Conservation (phyloP, 2,797 vertebrate species). For the Cyclura pinguis region DNA sequence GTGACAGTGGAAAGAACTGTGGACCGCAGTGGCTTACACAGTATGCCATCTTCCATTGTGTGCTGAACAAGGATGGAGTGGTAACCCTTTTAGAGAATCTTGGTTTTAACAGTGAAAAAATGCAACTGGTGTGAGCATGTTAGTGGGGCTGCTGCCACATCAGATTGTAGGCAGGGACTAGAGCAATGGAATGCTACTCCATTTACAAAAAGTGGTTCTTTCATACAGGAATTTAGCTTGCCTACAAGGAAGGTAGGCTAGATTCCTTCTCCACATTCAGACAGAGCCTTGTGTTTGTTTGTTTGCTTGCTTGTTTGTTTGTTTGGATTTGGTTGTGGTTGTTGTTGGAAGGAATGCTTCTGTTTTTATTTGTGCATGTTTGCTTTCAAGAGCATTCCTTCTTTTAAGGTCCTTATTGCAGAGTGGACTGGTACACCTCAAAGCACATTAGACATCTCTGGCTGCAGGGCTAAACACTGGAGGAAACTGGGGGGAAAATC, state of each 20-base stretch:
- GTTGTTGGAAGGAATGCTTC: neutral
- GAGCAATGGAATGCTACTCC: neutral
- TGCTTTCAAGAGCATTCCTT: neutral
- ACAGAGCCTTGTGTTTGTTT: neutral
- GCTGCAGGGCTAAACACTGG: neutral
- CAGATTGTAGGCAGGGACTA: too few relatives aligned
- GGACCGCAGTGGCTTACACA: neutral
- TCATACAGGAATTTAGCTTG: neutral
- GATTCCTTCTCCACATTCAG: neutral
- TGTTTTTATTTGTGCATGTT: too few relatives aligned
- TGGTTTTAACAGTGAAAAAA: neutral
- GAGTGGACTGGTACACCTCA: neutral
- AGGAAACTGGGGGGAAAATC: neutral
- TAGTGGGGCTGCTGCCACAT: neutral
- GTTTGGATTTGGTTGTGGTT: neutral
- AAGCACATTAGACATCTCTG: neutral
- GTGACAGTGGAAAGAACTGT: neutral
- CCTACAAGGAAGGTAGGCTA: neutral
- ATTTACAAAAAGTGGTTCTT: neutral
- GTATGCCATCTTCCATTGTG: neutral
- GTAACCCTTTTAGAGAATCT: neutral
- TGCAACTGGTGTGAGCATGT: too few relatives aligned
- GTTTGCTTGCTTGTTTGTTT: neutral
- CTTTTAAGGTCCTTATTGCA: neutral
- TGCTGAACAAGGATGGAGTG: neutral